Conservation (phyloP, 2,888 invertebrate species). For the Orthosia cruda region DNA sequence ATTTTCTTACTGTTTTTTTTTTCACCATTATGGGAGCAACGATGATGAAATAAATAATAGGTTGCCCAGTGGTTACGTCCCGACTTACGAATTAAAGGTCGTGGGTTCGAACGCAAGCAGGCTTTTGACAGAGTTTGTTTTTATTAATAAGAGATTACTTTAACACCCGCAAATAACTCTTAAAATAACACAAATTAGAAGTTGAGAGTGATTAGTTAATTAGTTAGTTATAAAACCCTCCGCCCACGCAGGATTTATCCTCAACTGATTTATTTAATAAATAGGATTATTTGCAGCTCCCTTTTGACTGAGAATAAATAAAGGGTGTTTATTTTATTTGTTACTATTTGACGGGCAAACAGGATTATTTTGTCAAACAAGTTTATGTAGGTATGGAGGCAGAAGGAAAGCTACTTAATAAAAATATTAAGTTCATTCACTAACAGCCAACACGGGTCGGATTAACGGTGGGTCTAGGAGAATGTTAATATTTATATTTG, state of each 20-base stretch:
- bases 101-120: no score
- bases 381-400: not conserved
- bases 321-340: not conserved
- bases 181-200: slow-evolving; percentile 15
- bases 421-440: no score
- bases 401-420: no score
- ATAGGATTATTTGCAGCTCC: not conserved
- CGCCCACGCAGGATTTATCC: slow-evolving; percentile 8
- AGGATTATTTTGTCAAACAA: not conserved
- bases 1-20: no score
- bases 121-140: no score
- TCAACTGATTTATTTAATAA: slow-evolving; percentile 6
- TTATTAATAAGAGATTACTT: not conserved
- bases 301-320: not conserved
- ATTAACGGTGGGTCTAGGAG: no score
- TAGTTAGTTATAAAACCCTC: slow-evolving; percentile 1
- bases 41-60: no score
- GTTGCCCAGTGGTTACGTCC: no score
- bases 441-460: no score
- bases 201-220: not conserved
- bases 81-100: no score
- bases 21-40: no score
- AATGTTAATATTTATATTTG: no score
- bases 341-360: not conserved
- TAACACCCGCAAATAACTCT: not conserved